Conservation (phyloP, 2,888 invertebrate genomes). For the Drosophila sordidula region DNA sequence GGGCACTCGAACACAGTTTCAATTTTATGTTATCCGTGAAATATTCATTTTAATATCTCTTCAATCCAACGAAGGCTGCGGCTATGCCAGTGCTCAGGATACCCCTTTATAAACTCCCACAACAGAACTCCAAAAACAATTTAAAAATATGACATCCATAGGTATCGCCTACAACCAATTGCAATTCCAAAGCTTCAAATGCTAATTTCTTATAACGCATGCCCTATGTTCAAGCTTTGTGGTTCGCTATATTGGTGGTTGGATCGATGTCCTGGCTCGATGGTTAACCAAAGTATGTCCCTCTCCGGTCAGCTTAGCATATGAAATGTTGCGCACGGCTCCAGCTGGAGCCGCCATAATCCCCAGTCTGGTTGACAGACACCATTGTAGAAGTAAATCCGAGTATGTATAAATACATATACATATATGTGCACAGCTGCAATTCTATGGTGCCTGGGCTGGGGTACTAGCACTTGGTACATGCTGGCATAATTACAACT, state of each 20-base stretch:
- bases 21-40: slow-evolving; percentile 82
- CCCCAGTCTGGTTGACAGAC: slow-evolving; percentile 34
- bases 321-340: slow-evolving; percentile 63
- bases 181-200: slow-evolving; percentile 79
- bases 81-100: neutral
- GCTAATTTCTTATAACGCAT: slow-evolving; percentile 83
- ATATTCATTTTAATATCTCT: slow-evolving; percentile 84
- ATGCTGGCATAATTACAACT: slow-evolving; percentile 80
- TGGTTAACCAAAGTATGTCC: neutral
- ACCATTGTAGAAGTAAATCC: slow-evolving; percentile 11
- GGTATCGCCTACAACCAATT: slow-evolving; percentile 85
- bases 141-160: slow-evolving; percentile 83
- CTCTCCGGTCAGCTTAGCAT: slow-evolving; percentile 61
- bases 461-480: slow-evolving; percentile 44
- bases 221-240: slow-evolving; percentile 34
- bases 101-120: slow-evolving; percentile 15
- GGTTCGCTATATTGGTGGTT: slow-evolving; percentile 58
- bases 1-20: slow-evolving; percentile 74
- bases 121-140: neutral
- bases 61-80: slow-evolving; percentile 70
- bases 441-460: neutral
- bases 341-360: slow-evolving; percentile 43
- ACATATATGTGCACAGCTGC: slow-evolving; percentile 8
- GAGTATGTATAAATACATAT: neutral
- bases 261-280: slow-evolving; percentile 21